Conservation (phyloP, 2,113 vertebrate species). For the Helogale parvula region DNA sequence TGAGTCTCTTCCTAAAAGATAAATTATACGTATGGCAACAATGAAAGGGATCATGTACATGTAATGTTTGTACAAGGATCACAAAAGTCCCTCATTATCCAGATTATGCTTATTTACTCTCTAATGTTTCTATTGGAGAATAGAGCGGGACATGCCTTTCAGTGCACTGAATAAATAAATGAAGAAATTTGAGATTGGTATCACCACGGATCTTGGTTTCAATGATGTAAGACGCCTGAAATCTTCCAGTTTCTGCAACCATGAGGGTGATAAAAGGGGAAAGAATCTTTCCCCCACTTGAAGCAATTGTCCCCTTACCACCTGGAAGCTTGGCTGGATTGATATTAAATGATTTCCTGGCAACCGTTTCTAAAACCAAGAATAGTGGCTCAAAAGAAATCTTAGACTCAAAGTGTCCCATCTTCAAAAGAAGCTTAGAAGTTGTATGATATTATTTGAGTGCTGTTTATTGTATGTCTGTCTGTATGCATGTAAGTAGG, state of each 20-base stretch:
- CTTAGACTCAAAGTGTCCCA: not conserved
- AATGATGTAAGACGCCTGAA: not conserved
- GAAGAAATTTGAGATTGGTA: slow-evolving; percentile 38
- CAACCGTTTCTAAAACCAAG: not conserved
- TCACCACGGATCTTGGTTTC: not conserved
- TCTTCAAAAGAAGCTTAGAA: not conserved
- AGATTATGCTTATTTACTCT: not conserved
- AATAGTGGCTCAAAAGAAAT: not conserved
- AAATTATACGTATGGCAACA: not conserved
- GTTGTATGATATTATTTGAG: not conserved
- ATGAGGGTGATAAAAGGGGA: not conserved
- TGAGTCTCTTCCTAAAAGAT: slow-evolving; percentile 3
- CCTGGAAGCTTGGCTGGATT: not conserved
- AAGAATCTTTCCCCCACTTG: not conserved
- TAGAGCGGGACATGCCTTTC: not conserved
- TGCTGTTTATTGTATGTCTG: not conserved
- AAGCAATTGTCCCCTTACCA: not conserved
- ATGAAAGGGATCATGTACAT: not conserved
- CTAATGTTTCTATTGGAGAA: slow-evolving; percentile 20
- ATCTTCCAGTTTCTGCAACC: not conserved
- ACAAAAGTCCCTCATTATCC: not conserved
- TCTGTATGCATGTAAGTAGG: not conserved
- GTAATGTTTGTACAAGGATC: not conserved
- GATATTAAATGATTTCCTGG: not conserved
- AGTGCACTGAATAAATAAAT: not conserved